Conservation (phyloP, 1,140 invertebrate genomes). For the Acromyrmex echinatior region DNA sequence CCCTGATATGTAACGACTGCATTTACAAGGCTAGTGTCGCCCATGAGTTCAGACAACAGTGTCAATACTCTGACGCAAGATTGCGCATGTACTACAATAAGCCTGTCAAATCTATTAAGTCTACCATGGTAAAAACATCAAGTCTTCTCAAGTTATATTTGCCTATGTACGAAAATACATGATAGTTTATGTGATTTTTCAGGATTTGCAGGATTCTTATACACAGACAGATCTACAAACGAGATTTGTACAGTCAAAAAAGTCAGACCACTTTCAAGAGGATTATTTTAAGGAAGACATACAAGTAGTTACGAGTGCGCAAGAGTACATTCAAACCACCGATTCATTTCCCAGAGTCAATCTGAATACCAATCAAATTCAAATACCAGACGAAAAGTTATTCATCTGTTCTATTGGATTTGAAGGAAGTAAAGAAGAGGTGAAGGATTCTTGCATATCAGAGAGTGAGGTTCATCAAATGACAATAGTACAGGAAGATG, state of each 20-base stretch:
- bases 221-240: constrained; percentile 83
- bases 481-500: constrained; percentile 32
- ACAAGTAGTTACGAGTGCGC: constrained; percentile 64
- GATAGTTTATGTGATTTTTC: constrained; percentile 34
- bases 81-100: constrained; percentile 84
- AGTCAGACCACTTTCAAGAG: constrained; percentile 68
- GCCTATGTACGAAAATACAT: no score
- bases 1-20: constrained; percentile 84
- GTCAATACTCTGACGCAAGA: constrained; percentile 83
- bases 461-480: constrained; percentile 62
- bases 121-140: constrained; percentile 73
- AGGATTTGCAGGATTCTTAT: constrained; percentile 79
- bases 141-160: background rate
- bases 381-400: constrained; percentile 81
- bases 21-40: constrained; percentile 84
- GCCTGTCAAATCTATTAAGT: constrained; percentile 77
- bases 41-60: constrained; percentile 84
- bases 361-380: constrained; percentile 71
- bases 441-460: constrained; percentile 58
- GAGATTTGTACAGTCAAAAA: constrained; percentile 76
- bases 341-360: constrained; percentile 62
- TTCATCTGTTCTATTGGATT: constrained; percentile 83
- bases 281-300: constrained; percentile 84
- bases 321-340: constrained; percentile 71
- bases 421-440: constrained; percentile 73